These are phyloP conservation scores for Automeris io DNA, from an alignment of 2,888 invertebrate genomes.

Conservation along the genomic window DNA sequence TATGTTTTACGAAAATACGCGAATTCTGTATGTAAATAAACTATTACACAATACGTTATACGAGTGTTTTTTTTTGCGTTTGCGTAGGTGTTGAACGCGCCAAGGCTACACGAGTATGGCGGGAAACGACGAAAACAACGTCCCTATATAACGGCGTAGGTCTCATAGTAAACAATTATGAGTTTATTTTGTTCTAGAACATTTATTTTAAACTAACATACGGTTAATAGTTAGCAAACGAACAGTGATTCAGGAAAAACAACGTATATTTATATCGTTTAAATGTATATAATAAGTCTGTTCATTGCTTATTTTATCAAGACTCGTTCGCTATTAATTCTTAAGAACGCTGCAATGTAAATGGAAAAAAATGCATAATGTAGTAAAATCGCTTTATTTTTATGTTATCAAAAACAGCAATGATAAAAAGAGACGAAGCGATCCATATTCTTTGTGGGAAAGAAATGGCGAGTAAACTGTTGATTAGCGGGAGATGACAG, in stretches of 20 bases:
- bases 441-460: conserved; percentile 14
- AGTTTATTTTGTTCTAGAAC: conserved; percentile 15
- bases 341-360: conserved; percentile 4
- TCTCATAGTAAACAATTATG: conserved; percentile 8
- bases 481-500: conserved; percentile 36
- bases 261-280: conserved; percentile 6
- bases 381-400: conserved; percentile 18
- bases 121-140: conserved; percentile 41
- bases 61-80: no score
- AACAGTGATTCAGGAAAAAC: conserved; percentile 12
- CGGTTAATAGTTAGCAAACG: conserved; percentile 23
- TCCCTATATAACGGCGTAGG: conserved; percentile 5
- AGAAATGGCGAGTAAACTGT: conserved; percentile 41
- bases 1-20: conserved; percentile 30
- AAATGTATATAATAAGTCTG: not conserved
- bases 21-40: conserved; percentile 49
- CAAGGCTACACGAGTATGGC: conserved; percentile 61
- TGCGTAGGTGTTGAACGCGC: conserved; percentile 48
- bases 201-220: conserved; percentile 23
- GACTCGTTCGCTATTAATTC: no score
- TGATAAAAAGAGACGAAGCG: conserved; percentile 29
- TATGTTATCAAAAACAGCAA: conserved; percentile 50
- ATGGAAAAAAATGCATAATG: conserved; percentile 10
- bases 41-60: conserved; percentile 44
- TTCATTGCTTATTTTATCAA: conserved; percentile 13